Conservation (phyloP, 2,797 vertebrate genomes). For the Clamator glandarius region DNA sequence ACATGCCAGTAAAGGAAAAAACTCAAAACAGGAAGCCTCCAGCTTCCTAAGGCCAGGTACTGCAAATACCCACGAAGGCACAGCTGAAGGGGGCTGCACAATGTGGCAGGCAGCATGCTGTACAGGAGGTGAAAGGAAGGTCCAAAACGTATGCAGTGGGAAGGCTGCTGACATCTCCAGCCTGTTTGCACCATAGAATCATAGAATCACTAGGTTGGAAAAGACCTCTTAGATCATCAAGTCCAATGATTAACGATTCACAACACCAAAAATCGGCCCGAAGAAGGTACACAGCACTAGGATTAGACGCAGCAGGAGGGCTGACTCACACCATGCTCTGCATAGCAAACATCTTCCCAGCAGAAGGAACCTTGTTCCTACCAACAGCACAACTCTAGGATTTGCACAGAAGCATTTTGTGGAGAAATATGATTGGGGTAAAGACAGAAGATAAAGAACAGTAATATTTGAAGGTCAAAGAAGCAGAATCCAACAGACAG, state of each 20-base stretch:
- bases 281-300: background rate
- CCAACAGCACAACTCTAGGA: background rate
- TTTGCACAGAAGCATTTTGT: background rate
- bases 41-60: background rate
- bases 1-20: background rate
- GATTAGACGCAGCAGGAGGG: background rate
- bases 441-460: background rate
- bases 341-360: background rate
- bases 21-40: background rate
- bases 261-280: background rate
- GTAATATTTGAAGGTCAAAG: background rate
- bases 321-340: background rate
- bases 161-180: accelerated
- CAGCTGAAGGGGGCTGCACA: background rate
- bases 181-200: background rate
- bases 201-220: no score
- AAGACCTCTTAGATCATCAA: no score
- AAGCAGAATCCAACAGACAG: background rate
- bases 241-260: no score
- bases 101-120: accelerated
- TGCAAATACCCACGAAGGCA: background rate
- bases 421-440: background rate
- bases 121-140: background rate
- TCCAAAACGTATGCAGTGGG: accelerated
- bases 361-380: background rate